Evolutionary conservation across 2,113 vertebrate species (phyloP), one percentile per base, ranked within the genome.

Genomic region (Xyrauchen texanus): DNA sequence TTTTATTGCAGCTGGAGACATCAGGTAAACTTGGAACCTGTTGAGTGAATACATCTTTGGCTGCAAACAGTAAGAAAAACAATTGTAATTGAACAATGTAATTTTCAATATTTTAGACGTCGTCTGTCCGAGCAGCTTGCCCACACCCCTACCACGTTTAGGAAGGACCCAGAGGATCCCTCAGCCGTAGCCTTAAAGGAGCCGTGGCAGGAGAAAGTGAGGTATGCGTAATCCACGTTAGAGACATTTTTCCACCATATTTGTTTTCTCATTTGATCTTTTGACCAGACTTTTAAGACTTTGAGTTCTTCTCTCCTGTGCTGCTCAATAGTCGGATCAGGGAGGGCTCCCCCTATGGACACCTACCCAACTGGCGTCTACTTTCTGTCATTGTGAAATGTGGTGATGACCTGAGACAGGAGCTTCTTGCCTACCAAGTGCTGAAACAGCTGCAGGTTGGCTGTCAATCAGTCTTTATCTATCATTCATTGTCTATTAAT

Each of bases 171-270:
- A 0, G 96, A 99, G 87, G 97, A 99, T 79, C 97, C 97, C 0
- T 99, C 97, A 0, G 97, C 97, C 0, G 96, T 98, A n/a, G 97
- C 97, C 46, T 93, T 99, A 66, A 98, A 99, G 85, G 97, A 99
- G 81, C 97, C 97, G 0, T 99, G 97, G 97, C 94, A 98, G 90
- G 97, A 99, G 86, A 98, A 98, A 91, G 96, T 98, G 68, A 91
- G 95, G 97, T 98, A 77, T 69, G 93, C 84, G 71, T 5, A 45
- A 46, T 8, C 21, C 21, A 34, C 21, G 21, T 34, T 34, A 34
- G 21, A 34, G 21, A 6, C 4, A 42, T 34, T 74, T 62, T 7
- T 5, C 5, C n/a, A 0, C 11, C 2, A 10, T 4, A 8, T 70
- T 60, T 11, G 2, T 4, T 49, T 44, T 8, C 6, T 69, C 0